Percentiles rank a stretch among this genome's conserved stretches.
Evolutionary conservation across 2,113 vertebrate species (phyloP).

Genomic region (Plecotus auritus): DNA sequence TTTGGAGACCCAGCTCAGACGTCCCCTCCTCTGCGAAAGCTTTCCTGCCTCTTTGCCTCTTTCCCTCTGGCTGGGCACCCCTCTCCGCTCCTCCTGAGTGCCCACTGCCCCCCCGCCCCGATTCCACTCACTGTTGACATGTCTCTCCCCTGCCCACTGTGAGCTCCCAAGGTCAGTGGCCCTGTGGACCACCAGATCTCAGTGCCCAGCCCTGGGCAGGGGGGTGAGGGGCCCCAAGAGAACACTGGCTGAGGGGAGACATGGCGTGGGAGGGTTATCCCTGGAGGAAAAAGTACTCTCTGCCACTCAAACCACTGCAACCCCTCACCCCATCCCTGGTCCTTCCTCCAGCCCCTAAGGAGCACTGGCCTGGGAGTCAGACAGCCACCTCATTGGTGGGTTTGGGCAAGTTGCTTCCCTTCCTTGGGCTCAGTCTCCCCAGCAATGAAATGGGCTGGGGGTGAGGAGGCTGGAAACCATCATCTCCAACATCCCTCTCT

Average conservation of each 20-base stretch:
- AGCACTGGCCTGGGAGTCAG: background rate
- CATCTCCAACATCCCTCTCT: background rate
- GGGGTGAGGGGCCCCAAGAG: background rate
- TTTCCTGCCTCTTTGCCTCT: background rate
- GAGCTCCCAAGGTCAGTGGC: background rate
- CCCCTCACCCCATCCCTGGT: no score
- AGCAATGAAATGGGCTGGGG: background rate
- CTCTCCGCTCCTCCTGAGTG: background rate
- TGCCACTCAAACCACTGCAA: background rate
- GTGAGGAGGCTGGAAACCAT: background rate
- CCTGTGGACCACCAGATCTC: background rate
- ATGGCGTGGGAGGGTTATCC: background rate
- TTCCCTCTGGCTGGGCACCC: background rate
- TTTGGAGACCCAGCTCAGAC: background rate
- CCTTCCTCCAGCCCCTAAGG: background rate
- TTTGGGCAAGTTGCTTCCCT: background rate
- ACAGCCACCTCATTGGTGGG: background rate
- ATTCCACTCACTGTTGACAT: background rate
- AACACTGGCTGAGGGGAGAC: background rate
- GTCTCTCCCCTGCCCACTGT: background rate
- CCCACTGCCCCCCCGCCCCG: background rate
- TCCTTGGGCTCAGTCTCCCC: background rate
- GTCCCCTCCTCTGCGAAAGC: background rate
- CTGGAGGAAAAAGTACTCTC: background rate
- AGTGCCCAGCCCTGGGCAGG: background rate